phyloP scores from a whole-genome alignment of 2,888 invertebrate species.

The Drosophila kanekoi region DNA sequence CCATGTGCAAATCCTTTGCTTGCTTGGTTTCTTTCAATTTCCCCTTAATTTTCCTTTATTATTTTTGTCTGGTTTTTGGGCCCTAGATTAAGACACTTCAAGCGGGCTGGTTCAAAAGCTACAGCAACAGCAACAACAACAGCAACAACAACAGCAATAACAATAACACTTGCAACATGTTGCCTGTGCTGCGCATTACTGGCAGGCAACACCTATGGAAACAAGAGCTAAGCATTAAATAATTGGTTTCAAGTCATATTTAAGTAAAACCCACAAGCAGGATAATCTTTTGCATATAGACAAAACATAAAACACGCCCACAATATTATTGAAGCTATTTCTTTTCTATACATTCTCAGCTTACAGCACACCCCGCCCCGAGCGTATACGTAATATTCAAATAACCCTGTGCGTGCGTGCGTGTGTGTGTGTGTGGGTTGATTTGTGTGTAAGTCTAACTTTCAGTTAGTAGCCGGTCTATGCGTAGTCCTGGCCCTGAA shows the following conservation, averaged over 20 bases:
- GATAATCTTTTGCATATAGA: conserved; percentile 1
- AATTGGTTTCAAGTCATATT: not conserved
- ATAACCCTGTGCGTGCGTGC: conserved; percentile 61
- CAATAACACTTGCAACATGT: not conserved
- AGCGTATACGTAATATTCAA: conserved; percentile 72
- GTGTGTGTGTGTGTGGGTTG: conserved; percentile 37
- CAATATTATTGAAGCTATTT: conserved; percentile 10
- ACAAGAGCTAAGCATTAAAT: not conserved
- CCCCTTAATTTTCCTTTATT: not conserved
- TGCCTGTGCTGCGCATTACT: too few relatives aligned
- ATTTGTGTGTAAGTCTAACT: conserved; percentile 59
- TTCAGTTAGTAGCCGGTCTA: conserved; percentile 23
- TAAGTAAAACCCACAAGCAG: not conserved
- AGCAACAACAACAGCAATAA: conserved; percentile 2
- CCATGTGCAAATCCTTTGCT: conserved; percentile 8
- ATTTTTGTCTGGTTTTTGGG: conserved; percentile 10
- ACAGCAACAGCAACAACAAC: conserved; percentile 13
- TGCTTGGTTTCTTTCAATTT: conserved; percentile 1
- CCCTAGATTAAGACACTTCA: conserved; percentile 17
- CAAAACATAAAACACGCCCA: not conserved
- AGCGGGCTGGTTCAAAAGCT: not conserved
- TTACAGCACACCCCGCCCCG: conserved; percentile 12
- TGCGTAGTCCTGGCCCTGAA: conserved; percentile 6
- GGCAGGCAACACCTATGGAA: not conserved
- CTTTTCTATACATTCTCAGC: conserved; percentile 30